Conservation (phyloP, 1,140 invertebrate genomes). For the Pseudomyrmex concolor region DNA sequence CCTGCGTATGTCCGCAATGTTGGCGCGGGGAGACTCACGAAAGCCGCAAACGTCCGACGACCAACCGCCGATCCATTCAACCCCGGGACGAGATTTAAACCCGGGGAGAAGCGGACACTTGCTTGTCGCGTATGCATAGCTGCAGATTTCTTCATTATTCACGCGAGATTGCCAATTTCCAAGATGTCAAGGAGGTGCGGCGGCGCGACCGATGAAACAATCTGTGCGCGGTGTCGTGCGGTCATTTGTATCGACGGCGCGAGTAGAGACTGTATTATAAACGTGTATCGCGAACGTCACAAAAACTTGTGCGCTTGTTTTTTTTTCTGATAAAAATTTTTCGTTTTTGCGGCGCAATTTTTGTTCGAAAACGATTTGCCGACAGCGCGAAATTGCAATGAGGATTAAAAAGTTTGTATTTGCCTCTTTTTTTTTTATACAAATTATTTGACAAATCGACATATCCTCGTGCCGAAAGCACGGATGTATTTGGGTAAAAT, state of each 20-base stretch:
- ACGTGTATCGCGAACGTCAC: neutral
- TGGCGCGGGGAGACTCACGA: constrained; percentile 25
- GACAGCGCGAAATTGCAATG: too few species aligned
- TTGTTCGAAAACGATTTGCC: too few species aligned
- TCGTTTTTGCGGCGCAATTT: too few species aligned
- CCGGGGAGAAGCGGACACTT: constrained; percentile 4
- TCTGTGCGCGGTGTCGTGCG: constrained; percentile 1
- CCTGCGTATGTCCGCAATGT: neutral
- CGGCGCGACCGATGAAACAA: constrained; percentile 29
- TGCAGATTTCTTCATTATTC: constrained; percentile 57
- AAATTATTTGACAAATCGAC: too few species aligned
- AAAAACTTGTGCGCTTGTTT: neutral
- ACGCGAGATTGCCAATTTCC: constrained; percentile 54
- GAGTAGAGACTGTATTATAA: neutral
- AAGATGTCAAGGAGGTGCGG: constrained; percentile 11
- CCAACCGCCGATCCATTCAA: constrained; percentile 63
- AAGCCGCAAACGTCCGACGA: constrained; percentile 33
- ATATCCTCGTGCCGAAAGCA: too few species aligned
- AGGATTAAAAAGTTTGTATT: too few species aligned
- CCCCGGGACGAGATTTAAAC: constrained; percentile 22
- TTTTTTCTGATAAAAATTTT: too few species aligned
- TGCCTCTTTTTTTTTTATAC: too few species aligned
- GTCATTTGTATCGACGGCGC: constrained; percentile 12
- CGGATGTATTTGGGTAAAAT: too few species aligned
- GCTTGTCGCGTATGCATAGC: neutral